Conservation (phyloP, 2,797 vertebrate genomes). For the Xyrichtys novacula region DNA sequence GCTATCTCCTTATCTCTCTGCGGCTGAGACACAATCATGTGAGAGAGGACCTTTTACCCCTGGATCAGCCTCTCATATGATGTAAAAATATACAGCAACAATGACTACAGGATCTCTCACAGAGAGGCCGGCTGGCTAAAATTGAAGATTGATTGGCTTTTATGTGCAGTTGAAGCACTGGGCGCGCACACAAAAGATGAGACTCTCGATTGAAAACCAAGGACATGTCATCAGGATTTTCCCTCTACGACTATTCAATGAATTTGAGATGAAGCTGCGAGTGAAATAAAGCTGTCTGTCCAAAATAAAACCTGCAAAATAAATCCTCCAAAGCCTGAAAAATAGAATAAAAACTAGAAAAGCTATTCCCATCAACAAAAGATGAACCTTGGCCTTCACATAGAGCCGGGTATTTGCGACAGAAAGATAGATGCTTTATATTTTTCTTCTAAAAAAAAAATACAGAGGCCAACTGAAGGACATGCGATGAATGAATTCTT, state of each 20-base stretch:
- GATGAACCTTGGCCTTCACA: constrained; percentile 8
- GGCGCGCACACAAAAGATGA: constrained; percentile 34
- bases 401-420: background rate
- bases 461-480: background rate
- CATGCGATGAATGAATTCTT: background rate
- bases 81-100: constrained; percentile 29
- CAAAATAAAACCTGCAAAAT: constrained; percentile 7
- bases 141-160: constrained; percentile 58
- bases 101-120: constrained; percentile 23
- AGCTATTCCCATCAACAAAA: constrained; percentile 5
- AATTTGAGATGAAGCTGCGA: constrained; percentile 58
- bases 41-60: constrained; percentile 33
- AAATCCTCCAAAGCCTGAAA: constrained; percentile 23
- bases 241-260: constrained; percentile 46
- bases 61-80: constrained; percentile 20
- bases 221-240: constrained; percentile 59
- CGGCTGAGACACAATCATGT: constrained; percentile 37
- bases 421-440: background rate
- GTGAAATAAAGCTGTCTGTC: constrained; percentile 33
- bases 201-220: constrained; percentile 68
- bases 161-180: background rate
- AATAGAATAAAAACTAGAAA: constrained; percentile 9
- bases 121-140: constrained; percentile 46
- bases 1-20: constrained; percentile 29
- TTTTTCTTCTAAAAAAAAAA: no score